phyloP scores from a whole-genome alignment of 2,113 vertebrate species.

The Bubo blakistoni region DNA sequence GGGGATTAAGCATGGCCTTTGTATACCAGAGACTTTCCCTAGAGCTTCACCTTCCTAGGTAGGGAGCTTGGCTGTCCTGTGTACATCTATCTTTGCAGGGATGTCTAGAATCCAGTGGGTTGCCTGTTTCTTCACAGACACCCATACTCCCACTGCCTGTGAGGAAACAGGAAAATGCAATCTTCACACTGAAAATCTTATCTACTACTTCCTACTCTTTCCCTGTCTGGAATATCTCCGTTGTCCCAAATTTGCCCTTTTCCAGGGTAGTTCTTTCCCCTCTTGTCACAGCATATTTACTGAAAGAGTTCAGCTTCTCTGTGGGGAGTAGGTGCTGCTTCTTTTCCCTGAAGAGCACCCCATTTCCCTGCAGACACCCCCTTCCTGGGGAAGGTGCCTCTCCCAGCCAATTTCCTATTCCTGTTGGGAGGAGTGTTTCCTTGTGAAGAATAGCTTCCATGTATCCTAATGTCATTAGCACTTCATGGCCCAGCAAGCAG shows the following conservation, averaged over 20 bases:
- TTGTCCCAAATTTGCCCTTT: neutral
- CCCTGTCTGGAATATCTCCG: neutral
- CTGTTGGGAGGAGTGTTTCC: neutral
- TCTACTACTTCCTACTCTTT: neutral
- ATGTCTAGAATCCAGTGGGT: slow-evolving; percentile 4
- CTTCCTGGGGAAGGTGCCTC: neutral
- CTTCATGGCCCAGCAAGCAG: neutral
- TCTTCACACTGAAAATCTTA: slow-evolving; percentile 25
- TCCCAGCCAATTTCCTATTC: neutral
- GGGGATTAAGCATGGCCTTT: slow-evolving; percentile 42
- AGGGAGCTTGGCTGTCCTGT: slow-evolving; percentile 48
- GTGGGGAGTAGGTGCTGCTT: neutral
- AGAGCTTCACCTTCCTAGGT: neutral
- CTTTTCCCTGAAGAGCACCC: neutral
- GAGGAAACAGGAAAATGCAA: neutral
- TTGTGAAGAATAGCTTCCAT: neutral
- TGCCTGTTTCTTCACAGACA: slow-evolving; percentile 39
- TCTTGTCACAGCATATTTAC: neutral
- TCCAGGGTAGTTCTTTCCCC: neutral
- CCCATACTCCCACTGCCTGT: neutral
- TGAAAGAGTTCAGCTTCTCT: neutral
- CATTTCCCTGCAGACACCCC: neutral
- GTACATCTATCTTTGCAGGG: neutral
- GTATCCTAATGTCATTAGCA: neutral
- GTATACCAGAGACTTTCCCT: neutral